phyloP scores from a whole-genome alignment of 2,797 vertebrate genomes.

The Oceanodroma leucorhoa region DNA sequence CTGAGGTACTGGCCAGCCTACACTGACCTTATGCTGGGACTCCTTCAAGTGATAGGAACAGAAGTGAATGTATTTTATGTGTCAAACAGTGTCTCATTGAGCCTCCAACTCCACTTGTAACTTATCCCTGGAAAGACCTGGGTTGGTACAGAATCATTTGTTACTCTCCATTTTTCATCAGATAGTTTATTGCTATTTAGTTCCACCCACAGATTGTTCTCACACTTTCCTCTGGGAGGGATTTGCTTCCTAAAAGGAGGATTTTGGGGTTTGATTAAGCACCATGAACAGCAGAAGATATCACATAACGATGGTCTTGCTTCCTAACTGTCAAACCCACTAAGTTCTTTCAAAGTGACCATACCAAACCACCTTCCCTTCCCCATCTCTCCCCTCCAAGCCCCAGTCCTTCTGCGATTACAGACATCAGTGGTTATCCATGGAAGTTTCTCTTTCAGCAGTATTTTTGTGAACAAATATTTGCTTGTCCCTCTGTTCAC shows the following conservation, averaged over 20 bases:
- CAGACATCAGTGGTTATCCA: not conserved
- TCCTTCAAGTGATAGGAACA: not conserved
- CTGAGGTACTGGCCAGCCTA: not conserved
- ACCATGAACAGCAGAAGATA: not conserved
- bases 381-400: not conserved
- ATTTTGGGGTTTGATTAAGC: not conserved
- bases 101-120: not conserved
- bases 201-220: not conserved
- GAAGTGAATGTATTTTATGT: not conserved
- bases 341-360: not conserved
- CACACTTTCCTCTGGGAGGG: not conserved
- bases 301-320: not conserved
- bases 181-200: not conserved
- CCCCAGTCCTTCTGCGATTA: not conserved
- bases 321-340: not conserved
- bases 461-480: slow-evolving; percentile 47
- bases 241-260: not conserved
- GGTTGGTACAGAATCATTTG: not conserved
- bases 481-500: slow-evolving; percentile 40
- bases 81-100: not conserved
- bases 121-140: not conserved
- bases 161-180: not conserved
- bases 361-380: not conserved
- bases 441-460: slow-evolving; percentile 32
- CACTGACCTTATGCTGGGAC: not conserved